Evolutionary conservation across 2,797 vertebrate genomes (phyloP).

Genomic region (Iguana delicatissima): DNA sequence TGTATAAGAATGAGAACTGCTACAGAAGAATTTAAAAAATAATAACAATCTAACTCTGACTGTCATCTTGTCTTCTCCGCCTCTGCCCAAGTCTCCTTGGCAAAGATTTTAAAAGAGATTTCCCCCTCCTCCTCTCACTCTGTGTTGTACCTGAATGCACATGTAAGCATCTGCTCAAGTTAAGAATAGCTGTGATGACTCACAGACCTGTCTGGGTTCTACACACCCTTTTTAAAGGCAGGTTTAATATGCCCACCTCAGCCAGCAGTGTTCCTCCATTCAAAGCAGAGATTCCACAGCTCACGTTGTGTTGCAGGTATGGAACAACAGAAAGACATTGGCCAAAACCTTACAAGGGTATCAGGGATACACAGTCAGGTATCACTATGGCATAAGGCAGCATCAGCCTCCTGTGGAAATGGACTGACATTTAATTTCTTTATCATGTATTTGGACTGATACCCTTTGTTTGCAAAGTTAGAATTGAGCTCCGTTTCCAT

Average conservation of each 20-base stretch:
- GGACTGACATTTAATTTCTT: background rate
- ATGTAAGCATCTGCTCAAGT: constrained; percentile 29
- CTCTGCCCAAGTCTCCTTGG: background rate
- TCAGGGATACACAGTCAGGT: background rate
- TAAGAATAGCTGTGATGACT: constrained; percentile 30
- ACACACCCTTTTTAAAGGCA: background rate
- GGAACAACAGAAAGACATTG: background rate
- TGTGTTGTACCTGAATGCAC: constrained; percentile 15
- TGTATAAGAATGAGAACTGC: background rate
- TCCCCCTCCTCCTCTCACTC: no score
- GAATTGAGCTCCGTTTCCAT: background rate
- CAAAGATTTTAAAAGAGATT: constrained; percentile 4
- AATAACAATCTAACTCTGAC: background rate
- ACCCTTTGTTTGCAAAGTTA: no score
- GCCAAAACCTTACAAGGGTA: background rate
- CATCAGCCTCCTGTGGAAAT: background rate
- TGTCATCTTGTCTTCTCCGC: background rate
- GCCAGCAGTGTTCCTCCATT: background rate
- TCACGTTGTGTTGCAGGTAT: background rate
- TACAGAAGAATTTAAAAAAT: background rate
- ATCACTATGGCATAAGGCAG: background rate
- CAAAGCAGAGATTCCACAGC: background rate
- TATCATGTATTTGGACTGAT: background rate
- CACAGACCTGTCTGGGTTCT: constrained; percentile 16
- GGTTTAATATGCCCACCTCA: background rate